Conservation (phyloP, 2,113 vertebrate species). For the Excalfactoria chinensis region DNA sequence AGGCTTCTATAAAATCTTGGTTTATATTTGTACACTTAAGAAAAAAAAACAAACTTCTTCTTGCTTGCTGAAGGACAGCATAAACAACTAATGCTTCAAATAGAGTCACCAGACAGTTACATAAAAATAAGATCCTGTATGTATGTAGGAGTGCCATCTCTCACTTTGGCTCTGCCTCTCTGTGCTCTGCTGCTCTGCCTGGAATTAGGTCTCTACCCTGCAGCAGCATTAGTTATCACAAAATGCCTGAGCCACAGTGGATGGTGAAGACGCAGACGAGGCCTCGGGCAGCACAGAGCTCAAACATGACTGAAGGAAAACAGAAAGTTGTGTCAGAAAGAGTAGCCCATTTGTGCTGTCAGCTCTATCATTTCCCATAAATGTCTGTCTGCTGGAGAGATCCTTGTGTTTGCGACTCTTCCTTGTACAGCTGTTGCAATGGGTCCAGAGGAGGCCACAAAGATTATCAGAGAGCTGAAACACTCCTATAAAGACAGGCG, state of each 20-base stretch:
- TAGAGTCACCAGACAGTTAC: constrained; percentile 51
- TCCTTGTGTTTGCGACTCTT: too few relatives aligned
- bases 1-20: neutral
- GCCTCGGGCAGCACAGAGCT: neutral
- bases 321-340: accelerated
- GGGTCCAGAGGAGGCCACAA: too few relatives aligned
- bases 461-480: too few relatives aligned
- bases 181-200: neutral
- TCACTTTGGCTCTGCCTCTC: neutral
- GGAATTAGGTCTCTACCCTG: neutral
- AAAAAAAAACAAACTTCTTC: neutral
- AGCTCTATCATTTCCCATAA: neutral
- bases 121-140: constrained; percentile 49
- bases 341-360: neutral
- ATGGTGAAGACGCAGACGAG: neutral
- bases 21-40: neutral
- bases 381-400: neutral
- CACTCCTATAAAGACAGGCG: too few relatives aligned
- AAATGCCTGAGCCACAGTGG: accelerated
- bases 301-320: neutral
- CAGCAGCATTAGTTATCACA: neutral
- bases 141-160: constrained; percentile 41
- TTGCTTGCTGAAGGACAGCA: neutral
- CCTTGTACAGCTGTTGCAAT: too few relatives aligned
- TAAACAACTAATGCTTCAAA: constrained; percentile 29